A percentile compares a stretch with the other conserved stretches of the same genome.
Conservation (phyloP, 2,113 vertebrate genomes). For the Pimephales promelas region DNA sequence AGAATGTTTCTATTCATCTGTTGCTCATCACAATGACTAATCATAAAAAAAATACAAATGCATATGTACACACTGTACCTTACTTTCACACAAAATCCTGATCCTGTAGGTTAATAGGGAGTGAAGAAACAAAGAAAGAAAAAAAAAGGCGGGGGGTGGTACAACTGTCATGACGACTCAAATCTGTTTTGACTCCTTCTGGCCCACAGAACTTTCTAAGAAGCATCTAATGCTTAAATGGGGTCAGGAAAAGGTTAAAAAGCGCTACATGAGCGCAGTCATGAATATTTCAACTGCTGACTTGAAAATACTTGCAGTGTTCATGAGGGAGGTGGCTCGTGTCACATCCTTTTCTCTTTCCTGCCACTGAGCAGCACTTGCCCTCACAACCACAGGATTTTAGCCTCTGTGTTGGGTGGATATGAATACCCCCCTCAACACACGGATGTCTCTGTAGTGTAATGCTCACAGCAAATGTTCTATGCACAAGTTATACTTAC, state of each 20-base stretch:
- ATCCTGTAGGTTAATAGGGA: background rate
- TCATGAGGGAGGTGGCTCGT: constrained; percentile 50
- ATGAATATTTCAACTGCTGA: constrained; percentile 78
- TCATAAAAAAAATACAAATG: background rate
- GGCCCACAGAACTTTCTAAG: constrained; percentile 68
- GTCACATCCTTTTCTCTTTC: constrained; percentile 40
- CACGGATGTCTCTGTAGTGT: background rate
- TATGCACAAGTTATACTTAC: background rate
- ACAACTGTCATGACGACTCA: constrained; percentile 59
- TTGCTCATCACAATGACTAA: background rate
- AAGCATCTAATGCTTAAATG: constrained; percentile 70
- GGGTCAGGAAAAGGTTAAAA: constrained; percentile 78
- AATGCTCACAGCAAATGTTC: constrained; percentile 22
- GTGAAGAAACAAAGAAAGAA: background rate
- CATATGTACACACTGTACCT: background rate
- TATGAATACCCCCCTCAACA: constrained; percentile 30
- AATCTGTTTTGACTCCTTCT: constrained; percentile 56
- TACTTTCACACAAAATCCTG: too few relatives aligned
- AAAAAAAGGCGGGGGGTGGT: background rate
- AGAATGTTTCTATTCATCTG: background rate
- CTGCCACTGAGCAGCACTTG: constrained; percentile 38
- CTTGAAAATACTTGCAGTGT: constrained; percentile 58
- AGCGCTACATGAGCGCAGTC: constrained; percentile 66
- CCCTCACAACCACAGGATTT: constrained; percentile 45
- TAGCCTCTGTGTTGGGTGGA: constrained; percentile 34